A percentile compares a stretch with the other conserved stretches of the same genome.
Evolutionary conservation across 2,113 vertebrate genomes (phyloP).

Genomic region (Nerophis lumbriciformis): DNA sequence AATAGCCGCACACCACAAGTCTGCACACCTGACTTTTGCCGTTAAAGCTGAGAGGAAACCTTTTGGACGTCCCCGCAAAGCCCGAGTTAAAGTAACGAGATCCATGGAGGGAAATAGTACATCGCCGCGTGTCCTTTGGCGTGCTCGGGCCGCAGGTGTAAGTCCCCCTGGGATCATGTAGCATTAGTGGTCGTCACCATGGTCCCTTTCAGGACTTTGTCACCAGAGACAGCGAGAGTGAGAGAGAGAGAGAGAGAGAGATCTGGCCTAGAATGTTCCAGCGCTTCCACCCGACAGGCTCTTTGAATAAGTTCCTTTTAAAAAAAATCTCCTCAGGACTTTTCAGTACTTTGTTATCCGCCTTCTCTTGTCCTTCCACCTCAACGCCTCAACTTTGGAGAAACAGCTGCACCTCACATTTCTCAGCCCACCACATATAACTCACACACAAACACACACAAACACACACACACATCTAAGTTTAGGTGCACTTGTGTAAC

Average conservation of each 20-base stretch:
- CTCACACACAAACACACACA: conserved; percentile 24
- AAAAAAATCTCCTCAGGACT: conserved; percentile 13
- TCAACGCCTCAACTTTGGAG: conserved; percentile 30
- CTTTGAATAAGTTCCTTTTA: background rate
- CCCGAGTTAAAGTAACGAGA: conserved; percentile 55
- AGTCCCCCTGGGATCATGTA: conserved; percentile 65
- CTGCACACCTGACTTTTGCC: conserved; percentile 17
- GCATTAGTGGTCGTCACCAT: conserved; percentile 55
- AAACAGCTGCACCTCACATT: conserved; percentile 71
- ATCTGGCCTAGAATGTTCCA: background rate
- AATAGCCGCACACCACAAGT: background rate
- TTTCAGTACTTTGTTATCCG: conserved; percentile 16
- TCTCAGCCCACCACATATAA: conserved; percentile 45
- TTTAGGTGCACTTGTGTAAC: no score
- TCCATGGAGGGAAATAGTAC: conserved; percentile 46
- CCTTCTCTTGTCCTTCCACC: conserved; percentile 13
- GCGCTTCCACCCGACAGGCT: background rate
- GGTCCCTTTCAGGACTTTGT: conserved; percentile 36
- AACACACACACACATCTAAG: conserved; percentile 11
- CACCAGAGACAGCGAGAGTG: conserved; percentile 12
- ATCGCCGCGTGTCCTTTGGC: conserved; percentile 50
- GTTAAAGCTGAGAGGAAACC: conserved; percentile 38
- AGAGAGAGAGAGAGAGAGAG: conserved; percentile 1
- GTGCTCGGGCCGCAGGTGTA: conserved; percentile 48
- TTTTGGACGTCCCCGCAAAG: conserved; percentile 50